phyloP scores from a whole-genome alignment of 2,113 vertebrate species.

The Caranx melampygus region DNA sequence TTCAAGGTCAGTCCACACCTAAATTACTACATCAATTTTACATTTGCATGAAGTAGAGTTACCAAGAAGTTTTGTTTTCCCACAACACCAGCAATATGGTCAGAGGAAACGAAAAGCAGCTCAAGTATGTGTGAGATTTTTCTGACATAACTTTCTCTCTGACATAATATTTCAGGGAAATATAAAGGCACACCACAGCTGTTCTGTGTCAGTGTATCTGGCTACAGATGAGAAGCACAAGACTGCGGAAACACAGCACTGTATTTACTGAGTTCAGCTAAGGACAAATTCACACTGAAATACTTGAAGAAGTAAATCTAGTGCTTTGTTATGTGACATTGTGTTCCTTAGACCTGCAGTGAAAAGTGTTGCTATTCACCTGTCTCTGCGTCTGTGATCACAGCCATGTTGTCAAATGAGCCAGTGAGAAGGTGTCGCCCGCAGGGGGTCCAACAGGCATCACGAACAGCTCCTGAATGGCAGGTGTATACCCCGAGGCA shows the following conservation, averaged over 20 bases:
- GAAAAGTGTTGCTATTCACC: conserved; percentile 80
- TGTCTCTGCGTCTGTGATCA: conserved; percentile 92
- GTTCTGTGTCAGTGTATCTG: neutral
- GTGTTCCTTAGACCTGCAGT: conserved; percentile 4
- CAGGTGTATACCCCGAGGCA: conserved; percentile 87
- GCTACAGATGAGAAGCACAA: neutral
- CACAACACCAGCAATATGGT: conserved; percentile 2
- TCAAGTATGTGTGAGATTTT: conserved; percentile 7
- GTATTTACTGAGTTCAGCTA: neutral
- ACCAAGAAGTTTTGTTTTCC: neutral
- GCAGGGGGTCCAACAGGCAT: conserved; percentile 90
- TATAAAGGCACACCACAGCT: neutral
- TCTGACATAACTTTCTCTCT: neutral
- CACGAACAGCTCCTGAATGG: conserved; percentile 90
- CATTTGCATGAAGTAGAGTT: conserved; percentile 13
- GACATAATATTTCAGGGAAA: neutral
- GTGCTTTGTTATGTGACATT: neutral
- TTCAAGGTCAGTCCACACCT: conserved; percentile 31
- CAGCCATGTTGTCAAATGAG: conserved; percentile 91
- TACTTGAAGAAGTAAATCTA: conserved; percentile 15
- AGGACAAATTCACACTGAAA: neutral
- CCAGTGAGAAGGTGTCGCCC: conserved; percentile 91
- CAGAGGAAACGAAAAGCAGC: conserved; percentile 27
- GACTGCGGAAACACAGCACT: neutral
- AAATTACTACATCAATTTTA: conserved; percentile 28